Evolutionary conservation across 2,888 invertebrate species (phyloP).

Genomic region (Belgica antarctica): DNA sequence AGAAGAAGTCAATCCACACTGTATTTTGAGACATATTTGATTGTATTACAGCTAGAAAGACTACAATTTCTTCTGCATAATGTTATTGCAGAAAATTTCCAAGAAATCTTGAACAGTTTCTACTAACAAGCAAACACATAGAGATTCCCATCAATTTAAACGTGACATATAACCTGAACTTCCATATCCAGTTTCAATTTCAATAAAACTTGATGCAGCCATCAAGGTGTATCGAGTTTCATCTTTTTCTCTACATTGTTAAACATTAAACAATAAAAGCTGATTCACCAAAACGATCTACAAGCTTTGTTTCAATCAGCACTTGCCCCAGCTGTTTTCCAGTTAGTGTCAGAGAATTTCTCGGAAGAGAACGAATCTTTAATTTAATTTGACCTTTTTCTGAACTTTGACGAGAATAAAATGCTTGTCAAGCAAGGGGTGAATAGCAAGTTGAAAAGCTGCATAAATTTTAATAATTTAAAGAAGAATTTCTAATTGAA

Average conservation of each 20-base stretch:
- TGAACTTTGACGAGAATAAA: neutral
- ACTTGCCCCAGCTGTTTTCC: no score
- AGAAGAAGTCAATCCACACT: no score
- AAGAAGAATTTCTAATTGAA: conserved; percentile 27
- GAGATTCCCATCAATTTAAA: no score
- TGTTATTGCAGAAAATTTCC: no score
- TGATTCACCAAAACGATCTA: no score
- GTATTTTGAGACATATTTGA: no score
- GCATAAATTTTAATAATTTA: neutral
- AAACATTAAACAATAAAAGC: conserved; percentile 9
- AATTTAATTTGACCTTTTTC: conserved; percentile 21
- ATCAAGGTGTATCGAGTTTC: neutral
- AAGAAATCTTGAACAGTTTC: no score
- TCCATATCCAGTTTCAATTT: no score
- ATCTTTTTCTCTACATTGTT: neutral
- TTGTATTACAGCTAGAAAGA: neutral
- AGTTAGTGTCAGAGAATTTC: no score
- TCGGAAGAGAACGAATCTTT: neutral
- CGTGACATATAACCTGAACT: no score
- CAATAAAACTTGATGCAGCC: conserved; percentile 2
- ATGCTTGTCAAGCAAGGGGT: neutral
- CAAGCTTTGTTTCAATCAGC: no score
- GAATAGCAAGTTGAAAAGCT: neutral
- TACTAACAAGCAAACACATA: no score
- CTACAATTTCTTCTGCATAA: neutral